These are phyloP conservation scores for Melanotaenia boesemani DNA, from an alignment of 2,797 vertebrate genomes.

Conservation along the genomic window DNA sequence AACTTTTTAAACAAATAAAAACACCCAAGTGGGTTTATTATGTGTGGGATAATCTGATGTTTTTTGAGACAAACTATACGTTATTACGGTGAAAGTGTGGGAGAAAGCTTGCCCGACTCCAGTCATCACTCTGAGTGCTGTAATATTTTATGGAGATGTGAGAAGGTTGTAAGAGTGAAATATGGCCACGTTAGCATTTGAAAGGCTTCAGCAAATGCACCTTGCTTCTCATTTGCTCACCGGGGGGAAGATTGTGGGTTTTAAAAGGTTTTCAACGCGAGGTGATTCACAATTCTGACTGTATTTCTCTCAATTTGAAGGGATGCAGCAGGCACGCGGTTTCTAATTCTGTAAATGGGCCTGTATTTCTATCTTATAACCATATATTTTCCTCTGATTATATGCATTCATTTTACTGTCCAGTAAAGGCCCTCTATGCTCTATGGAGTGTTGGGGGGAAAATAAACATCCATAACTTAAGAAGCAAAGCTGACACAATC, in stretches of 20 bases:
- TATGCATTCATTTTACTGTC: slow-evolving; percentile 47
- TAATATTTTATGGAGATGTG: slow-evolving; percentile 83
- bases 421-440: slow-evolving; percentile 57
- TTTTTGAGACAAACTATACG: slow-evolving; percentile 54
- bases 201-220: slow-evolving; percentile 76
- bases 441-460: slow-evolving; percentile 9
- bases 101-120: slow-evolving; percentile 30
- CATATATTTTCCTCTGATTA: slow-evolving; percentile 36
- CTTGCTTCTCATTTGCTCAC: slow-evolving; percentile 70
- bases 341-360: slow-evolving; percentile 66
- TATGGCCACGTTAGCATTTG: slow-evolving; percentile 74
- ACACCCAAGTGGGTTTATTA: slow-evolving; percentile 19
- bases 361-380: slow-evolving; percentile 62
- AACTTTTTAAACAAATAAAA: slow-evolving; percentile 13
- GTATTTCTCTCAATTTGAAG: slow-evolving; percentile 56
- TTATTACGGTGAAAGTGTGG: slow-evolving; percentile 54
- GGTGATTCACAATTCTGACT: slow-evolving; percentile 72
- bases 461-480: slow-evolving; percentile 11
- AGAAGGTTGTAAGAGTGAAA: slow-evolving; percentile 80
- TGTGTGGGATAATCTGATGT: slow-evolving; percentile 48
- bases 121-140: slow-evolving; percentile 80
- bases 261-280: slow-evolving; percentile 71
- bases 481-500: neutral
- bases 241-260: slow-evolving; percentile 65
- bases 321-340: slow-evolving; percentile 35